Evolutionary conservation across 2,888 invertebrate genomes (phyloP).

Genomic region (Limnephilus rhombicus): DNA sequence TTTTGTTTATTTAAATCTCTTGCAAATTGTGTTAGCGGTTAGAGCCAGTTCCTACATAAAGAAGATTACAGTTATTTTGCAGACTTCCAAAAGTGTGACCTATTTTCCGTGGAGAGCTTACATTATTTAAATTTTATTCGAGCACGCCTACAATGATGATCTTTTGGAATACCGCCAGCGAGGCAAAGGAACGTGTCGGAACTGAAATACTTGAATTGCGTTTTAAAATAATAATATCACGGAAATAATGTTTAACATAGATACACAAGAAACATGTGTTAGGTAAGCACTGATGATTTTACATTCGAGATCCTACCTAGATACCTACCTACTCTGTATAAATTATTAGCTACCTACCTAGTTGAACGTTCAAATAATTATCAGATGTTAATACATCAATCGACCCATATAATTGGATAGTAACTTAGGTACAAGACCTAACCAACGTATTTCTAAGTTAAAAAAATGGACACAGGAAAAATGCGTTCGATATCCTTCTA

Average conservation of each 20-base stretch:
- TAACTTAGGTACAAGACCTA: background rate
- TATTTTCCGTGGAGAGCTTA: conserved; percentile 55
- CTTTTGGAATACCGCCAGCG: conserved; percentile 53
- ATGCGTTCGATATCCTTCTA: too few species aligned
- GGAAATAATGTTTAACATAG: background rate
- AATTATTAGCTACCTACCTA: background rate
- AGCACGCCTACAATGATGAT: conserved; percentile 53
- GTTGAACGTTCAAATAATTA: background rate
- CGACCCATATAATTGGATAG: too few species aligned
- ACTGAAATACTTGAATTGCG: conserved; percentile 3
- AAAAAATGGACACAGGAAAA: too few species aligned
- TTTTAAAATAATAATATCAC: background rate
- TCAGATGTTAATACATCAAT: too few species aligned
- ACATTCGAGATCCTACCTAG: background rate
- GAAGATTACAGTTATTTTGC: conserved; percentile 33
- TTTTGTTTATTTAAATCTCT: background rate
- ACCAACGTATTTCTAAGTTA: too few species aligned
- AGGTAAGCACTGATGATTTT: background rate
- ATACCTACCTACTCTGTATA: background rate
- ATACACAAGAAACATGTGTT: background rate
- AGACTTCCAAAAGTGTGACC: conserved; percentile 60
- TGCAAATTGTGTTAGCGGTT: background rate
- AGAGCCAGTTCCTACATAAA: background rate
- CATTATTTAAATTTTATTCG: conserved; percentile 63
- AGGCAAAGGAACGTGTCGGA: background rate